Percentiles rank a stretch among this genome's conserved stretches.
Evolutionary conservation across 2,797 vertebrate species (phyloP).

Genomic region (Hephaestus fuliginosus): DNA sequence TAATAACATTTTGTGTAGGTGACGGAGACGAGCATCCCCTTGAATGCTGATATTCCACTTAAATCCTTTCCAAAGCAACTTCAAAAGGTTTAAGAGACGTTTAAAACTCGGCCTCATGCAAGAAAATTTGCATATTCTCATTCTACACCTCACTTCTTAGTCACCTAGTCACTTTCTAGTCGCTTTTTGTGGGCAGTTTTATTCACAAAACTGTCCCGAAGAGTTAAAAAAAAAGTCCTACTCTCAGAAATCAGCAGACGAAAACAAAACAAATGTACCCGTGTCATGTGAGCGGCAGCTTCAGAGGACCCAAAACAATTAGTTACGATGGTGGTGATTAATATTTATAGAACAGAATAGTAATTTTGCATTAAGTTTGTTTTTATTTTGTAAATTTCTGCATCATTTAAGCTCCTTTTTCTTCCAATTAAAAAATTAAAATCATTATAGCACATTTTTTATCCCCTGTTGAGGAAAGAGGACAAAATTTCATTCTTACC

Average conservation of each 20-base stretch:
- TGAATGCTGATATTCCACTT: conserved; percentile 21
- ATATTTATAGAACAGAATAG: not conserved
- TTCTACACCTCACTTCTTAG: not conserved
- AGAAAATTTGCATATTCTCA: not conserved
- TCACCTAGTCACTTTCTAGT: no score
- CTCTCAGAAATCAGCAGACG: no score
- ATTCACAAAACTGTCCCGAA: not conserved
- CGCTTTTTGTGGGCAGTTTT: not conserved
- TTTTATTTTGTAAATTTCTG: not conserved
- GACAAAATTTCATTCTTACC: no score
- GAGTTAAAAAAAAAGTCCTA: not conserved
- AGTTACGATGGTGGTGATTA: not conserved
- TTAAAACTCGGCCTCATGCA: not conserved
- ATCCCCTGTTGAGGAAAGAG: no score
- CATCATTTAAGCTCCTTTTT: no score
- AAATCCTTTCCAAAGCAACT: not conserved
- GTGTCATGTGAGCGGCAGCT: not conserved
- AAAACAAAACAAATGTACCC: not conserved
- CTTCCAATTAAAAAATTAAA: no score
- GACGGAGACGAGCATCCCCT: conserved; percentile 17
- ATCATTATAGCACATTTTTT: no score
- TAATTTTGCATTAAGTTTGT: no score
- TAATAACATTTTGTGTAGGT: conserved; percentile 44
- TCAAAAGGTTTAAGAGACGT: not conserved
- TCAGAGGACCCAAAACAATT: no score